Conservation (phyloP, 2,888 invertebrate genomes). For the Smittia sp. region DNA sequence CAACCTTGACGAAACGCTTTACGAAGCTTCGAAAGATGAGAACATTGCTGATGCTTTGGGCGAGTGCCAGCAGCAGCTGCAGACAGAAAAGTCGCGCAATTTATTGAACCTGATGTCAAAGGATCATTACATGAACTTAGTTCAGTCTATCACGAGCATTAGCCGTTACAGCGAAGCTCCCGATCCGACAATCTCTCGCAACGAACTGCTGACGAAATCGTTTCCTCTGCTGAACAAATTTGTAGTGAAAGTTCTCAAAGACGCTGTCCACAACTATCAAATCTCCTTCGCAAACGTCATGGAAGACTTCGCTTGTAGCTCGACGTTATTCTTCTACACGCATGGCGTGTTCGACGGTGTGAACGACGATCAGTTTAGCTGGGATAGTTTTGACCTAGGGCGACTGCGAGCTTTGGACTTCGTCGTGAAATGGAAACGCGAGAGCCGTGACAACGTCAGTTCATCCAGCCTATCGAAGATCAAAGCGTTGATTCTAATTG, state of each 20-base stretch:
- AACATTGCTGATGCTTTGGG: background rate
- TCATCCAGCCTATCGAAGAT: background rate
- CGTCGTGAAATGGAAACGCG: background rate
- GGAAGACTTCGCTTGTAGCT: background rate
- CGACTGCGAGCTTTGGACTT: conserved; percentile 9
- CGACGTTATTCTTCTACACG: conserved; percentile 15
- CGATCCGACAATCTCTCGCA: background rate
- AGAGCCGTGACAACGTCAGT: background rate
- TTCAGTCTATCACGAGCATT: background rate
- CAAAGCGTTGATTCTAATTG: background rate
- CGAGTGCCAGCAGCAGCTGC: background rate
- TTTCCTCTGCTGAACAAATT: background rate
- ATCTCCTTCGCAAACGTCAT: background rate
- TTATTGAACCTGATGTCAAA: background rate
- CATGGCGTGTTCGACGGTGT: background rate
- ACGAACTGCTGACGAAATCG: background rate
- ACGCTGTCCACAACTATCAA: background rate
- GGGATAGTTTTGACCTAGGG: background rate
- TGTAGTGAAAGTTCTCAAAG: background rate
- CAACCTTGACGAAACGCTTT: background rate
- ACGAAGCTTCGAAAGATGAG: background rate
- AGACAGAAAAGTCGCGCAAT: background rate
- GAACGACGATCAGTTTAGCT: background rate
- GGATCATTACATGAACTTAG: background rate
- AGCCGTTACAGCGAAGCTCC: background rate